phyloP scores from a whole-genome alignment of 1,140 invertebrate species.

The Drosophila auraria region DNA sequence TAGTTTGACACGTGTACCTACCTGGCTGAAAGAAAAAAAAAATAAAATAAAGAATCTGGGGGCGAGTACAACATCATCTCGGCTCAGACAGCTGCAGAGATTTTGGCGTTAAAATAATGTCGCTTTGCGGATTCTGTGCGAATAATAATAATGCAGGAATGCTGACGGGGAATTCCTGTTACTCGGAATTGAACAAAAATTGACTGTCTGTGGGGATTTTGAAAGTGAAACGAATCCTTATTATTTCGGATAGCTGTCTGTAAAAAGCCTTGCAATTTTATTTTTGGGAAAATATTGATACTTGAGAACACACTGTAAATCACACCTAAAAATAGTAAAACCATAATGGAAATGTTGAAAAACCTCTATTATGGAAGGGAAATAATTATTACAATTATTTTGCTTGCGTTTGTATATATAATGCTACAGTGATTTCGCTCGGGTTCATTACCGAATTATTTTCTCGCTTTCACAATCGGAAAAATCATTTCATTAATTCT shows the following conservation, averaged over 20 bases:
- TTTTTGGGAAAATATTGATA: neutral
- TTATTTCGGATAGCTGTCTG: slow-evolving; percentile 4
- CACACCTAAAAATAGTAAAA: neutral
- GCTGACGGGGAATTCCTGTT: slow-evolving; percentile 15
- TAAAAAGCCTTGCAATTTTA: neutral
- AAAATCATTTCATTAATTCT: slow-evolving; percentile 23
- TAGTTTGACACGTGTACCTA: slow-evolving; percentile 80
- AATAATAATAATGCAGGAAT: slow-evolving; percentile 27
- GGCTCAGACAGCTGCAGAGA: slow-evolving; percentile 49
- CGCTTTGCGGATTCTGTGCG: slow-evolving; percentile 16
- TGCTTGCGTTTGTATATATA: neutral
- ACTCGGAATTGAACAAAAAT: neutral
- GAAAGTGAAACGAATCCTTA: slow-evolving; percentile 23
- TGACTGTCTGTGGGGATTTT: slow-evolving; percentile 13
- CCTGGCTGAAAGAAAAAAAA: slow-evolving; percentile 21
- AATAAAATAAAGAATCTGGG: slow-evolving; percentile 25
- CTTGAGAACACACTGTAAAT: too few species aligned
- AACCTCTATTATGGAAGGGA: too few species aligned
- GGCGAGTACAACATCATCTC: slow-evolving; percentile 44
- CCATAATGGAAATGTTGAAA: neutral
- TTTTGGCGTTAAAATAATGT: slow-evolving; percentile 31
- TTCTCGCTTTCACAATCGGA: slow-evolving; percentile 13
- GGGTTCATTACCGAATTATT: slow-evolving; percentile 8
- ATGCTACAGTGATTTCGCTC: neutral
- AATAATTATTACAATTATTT: neutral